These are phyloP conservation scores for Trichopria drosophilae DNA, from an alignment of 2,888 invertebrate species.

Conservation along the genomic window DNA sequence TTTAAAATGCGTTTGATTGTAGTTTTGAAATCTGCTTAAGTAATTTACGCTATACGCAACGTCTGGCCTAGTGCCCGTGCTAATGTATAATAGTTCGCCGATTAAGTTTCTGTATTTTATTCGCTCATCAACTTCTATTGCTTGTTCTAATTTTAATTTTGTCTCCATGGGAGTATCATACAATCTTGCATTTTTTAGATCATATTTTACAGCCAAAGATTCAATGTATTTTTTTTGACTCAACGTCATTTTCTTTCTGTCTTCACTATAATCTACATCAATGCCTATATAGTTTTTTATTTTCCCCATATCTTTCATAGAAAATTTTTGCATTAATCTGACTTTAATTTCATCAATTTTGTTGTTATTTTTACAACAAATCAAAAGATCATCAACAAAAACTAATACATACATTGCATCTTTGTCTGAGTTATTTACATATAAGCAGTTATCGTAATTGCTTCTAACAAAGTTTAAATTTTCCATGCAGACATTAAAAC, in stretches of 20 bases:
- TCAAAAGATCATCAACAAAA: slow-evolving; percentile 20
- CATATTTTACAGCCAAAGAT: no score
- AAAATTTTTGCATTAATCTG: slow-evolving; percentile 3
- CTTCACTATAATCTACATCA: slow-evolving; percentile 7
- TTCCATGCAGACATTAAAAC: slow-evolving; percentile 8
- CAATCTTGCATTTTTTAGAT: no score
- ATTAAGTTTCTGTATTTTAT: slow-evolving; percentile 30
- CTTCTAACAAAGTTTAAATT: slow-evolving; percentile 27
- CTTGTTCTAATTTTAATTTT: slow-evolving; percentile 35
- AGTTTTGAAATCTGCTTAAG: no score
- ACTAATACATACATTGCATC: slow-evolving; percentile 13
- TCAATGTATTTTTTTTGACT: slow-evolving; percentile 7
- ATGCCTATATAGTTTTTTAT: slow-evolving; percentile 6
- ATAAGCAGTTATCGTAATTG: slow-evolving; percentile 26
- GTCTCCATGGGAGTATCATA: no score
- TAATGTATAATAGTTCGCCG: slow-evolving; percentile 25
- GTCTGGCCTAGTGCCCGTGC: slow-evolving; percentile 11
- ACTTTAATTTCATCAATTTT: slow-evolving; percentile 12
- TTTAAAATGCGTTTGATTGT: no score
- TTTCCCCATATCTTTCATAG: slow-evolving; percentile 12
- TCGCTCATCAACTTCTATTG: slow-evolving; percentile 2
- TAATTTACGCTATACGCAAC: no score
- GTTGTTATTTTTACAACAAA: slow-evolving; percentile 12
- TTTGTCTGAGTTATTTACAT: slow-evolving; percentile 3
- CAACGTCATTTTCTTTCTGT: slow-evolving; percentile 1